phyloP scores from a whole-genome alignment of 2,888 invertebrate genomes.

The Lobophora halterata region DNA sequence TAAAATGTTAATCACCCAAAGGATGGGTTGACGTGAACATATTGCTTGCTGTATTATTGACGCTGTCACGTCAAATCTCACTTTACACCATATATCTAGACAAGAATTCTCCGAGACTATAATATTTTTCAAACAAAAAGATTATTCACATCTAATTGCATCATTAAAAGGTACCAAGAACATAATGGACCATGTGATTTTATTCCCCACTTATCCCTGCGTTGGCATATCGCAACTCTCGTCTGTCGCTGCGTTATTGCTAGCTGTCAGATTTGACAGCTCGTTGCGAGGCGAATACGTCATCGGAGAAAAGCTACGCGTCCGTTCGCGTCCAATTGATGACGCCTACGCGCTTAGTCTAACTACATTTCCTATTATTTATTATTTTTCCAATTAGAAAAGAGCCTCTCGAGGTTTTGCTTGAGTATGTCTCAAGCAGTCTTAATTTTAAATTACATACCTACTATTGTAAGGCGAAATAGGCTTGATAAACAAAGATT shows the following conservation, averaged over 20 bases:
- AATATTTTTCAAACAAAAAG: constrained; percentile 1
- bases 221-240: constrained; percentile 42
- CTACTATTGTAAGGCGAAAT: no score
- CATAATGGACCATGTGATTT: constrained; percentile 18
- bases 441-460: no score
- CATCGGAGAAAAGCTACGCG: constrained; percentile 27
- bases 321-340: constrained; percentile 34
- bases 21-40: no score
- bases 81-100: no score
- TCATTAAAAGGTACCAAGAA: constrained; percentile 21
- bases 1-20: no score
- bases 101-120: no score
- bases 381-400: constrained; percentile 1
- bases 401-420: neutral
- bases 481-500: no score
- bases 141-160: constrained; percentile 14
- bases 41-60: no score
- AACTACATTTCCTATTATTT: constrained; percentile 7
- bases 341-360: constrained; percentile 38
- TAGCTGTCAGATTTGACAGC: constrained; percentile 51
- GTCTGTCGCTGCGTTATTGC: constrained; percentile 46
- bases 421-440: constrained; percentile 5
- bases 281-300: constrained; percentile 44
- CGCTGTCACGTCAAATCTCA: no score
- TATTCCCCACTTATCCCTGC: constrained; percentile 27